A percentile compares a stretch with the other conserved stretches of the same genome.
phyloP scores from a whole-genome alignment of 2,113 vertebrate species.

The Sitta europaea region DNA sequence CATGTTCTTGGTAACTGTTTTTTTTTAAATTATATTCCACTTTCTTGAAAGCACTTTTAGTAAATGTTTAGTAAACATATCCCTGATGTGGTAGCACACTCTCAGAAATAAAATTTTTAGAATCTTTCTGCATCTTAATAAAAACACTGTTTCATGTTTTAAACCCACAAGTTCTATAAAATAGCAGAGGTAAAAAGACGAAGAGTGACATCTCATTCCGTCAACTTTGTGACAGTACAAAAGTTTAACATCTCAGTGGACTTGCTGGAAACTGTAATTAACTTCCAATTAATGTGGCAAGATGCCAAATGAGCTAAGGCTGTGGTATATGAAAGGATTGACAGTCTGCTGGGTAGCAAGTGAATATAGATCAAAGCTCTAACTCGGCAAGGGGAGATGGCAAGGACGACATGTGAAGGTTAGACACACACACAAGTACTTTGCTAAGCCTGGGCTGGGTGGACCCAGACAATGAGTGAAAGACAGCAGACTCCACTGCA shows the following conservation, averaged over 20 bases:
- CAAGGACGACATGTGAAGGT: neutral
- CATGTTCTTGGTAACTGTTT: neutral
- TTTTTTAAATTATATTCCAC: neutral
- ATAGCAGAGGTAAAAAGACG: neutral
- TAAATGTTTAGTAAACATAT: neutral
- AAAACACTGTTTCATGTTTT: neutral
- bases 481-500: neutral
- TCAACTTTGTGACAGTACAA: neutral
- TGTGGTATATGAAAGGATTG: neutral
- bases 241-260: neutral
- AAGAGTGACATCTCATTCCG: neutral
- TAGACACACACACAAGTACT: neutral
- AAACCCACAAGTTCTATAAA: neutral
- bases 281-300: constrained; percentile 8
- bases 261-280: constrained; percentile 28
- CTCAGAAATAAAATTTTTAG: neutral
- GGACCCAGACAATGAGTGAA: neutral
- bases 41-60: neutral
- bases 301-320: neutral
- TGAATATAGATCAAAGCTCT: constrained; percentile 16
- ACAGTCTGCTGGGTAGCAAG: neutral
- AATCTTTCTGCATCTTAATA: neutral
- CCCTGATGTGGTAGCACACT: neutral
- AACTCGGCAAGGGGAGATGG: neutral
- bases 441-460: neutral